Conservation (phyloP, 2,797 vertebrate genomes). For the Sebastolobus alascanus region DNA sequence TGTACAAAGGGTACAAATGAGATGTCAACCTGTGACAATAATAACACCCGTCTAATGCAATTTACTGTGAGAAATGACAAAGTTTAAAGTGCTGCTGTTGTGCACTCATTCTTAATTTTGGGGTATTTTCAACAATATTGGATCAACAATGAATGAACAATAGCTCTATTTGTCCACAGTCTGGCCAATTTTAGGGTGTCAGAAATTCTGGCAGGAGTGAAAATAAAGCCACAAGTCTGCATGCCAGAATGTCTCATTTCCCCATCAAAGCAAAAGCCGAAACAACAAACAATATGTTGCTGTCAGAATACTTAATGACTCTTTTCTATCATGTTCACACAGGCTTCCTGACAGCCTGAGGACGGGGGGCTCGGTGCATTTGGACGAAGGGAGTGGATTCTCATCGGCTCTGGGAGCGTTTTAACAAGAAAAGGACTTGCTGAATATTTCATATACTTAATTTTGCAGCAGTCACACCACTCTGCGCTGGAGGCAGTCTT, state of each 20-base stretch:
- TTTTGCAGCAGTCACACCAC: slow-evolving; percentile 27
- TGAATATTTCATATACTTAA: slow-evolving; percentile 59
- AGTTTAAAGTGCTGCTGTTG: background rate
- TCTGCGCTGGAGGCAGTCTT: slow-evolving; percentile 24
- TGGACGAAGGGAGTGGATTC: background rate
- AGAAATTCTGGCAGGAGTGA: slow-evolving; percentile 5
- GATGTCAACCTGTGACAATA: background rate
- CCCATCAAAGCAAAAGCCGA: slow-evolving; percentile 23
- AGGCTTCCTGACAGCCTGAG: slow-evolving; percentile 27
- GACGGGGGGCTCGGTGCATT: background rate
- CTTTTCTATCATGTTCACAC: slow-evolving; percentile 19
- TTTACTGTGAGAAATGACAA: background rate
- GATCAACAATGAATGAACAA: slow-evolving; percentile 5
- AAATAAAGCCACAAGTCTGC: slow-evolving; percentile 2
- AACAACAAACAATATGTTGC: slow-evolving; percentile 29
- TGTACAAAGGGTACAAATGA: background rate
- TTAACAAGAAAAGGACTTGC: slow-evolving; percentile 34
- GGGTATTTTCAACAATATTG: background rate
- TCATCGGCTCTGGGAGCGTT: slow-evolving; percentile 10
- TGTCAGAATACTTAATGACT: slow-evolving; percentile 35
- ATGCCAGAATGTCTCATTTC: slow-evolving; percentile 20
- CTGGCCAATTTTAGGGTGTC: background rate
- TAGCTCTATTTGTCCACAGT: slow-evolving; percentile 7
- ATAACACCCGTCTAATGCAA: background rate
- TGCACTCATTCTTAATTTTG: background rate